Percentiles rank a stretch among this genome's conserved stretches.
Conservation (phyloP, 2,888 invertebrate species). For the Isotomurus palustris region DNA sequence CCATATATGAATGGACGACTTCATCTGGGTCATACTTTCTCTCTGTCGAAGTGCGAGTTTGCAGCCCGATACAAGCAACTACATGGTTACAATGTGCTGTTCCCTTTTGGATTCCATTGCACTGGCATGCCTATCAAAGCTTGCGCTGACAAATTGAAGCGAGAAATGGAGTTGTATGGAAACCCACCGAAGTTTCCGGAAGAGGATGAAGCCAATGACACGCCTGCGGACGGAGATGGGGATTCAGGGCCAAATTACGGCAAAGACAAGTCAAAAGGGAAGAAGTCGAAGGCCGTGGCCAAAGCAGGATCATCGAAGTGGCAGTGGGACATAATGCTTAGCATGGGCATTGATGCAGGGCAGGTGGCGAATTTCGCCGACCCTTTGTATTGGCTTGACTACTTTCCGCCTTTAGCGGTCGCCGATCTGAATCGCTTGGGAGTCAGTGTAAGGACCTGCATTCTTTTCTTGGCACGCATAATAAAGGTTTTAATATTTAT, state of each 20-base stretch:
- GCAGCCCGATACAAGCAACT: constrained; percentile 61
- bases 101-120: constrained; percentile 98
- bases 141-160: constrained; percentile 92
- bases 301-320: constrained; percentile 84
- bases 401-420: constrained; percentile 88
- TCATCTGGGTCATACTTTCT: constrained; percentile 96
- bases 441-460: constrained; percentile 64
- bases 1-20: constrained; percentile 99
- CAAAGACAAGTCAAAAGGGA: constrained; percentile 86
- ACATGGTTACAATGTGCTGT: constrained; percentile 82
- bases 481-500: neutral
- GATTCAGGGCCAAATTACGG: constrained; percentile 56
- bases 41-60: constrained; percentile 87
- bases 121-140: constrained; percentile 99
- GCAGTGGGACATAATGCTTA: constrained; percentile 99
- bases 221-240: constrained; percentile 52
- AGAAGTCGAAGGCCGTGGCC: constrained; percentile 92
- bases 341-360: constrained; percentile 80
- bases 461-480: constrained; percentile 11
- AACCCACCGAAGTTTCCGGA: constrained; percentile 84
- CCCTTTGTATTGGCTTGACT: constrained; percentile 88
- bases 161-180: constrained; percentile 88
- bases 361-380: constrained; percentile 91
- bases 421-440: constrained; percentile 85
- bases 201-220: constrained; percentile 51